These are phyloP conservation scores for Kryptolebias marmoratus DNA, from an alignment of 2,113 vertebrate species.

Conservation along the genomic window DNA sequence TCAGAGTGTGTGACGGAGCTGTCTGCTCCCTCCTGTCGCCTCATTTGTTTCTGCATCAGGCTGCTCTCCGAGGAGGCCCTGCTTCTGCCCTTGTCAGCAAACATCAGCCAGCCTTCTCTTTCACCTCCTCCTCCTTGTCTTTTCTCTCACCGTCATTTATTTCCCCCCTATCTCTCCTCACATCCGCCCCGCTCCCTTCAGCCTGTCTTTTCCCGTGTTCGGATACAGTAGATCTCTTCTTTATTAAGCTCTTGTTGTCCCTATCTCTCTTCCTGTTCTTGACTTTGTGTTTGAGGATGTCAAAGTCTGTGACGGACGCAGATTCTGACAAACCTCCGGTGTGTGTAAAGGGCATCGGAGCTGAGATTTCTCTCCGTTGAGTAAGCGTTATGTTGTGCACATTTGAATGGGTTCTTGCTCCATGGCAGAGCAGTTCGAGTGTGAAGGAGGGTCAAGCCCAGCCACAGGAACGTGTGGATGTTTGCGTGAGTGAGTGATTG, in stretches of 20 bases:
- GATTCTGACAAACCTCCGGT: conserved; percentile 7
- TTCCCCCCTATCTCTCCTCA: conserved; percentile 27
- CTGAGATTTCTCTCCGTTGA: neutral
- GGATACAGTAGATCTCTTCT: conserved; percentile 34
- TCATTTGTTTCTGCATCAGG: conserved; percentile 74
- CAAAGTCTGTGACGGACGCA: conserved; percentile 25
- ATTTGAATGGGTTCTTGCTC: conserved; percentile 37
- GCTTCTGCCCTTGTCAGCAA: conserved; percentile 73
- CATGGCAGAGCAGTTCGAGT: conserved; percentile 53
- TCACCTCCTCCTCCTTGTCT: conserved; percentile 35
- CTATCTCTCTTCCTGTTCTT: conserved; percentile 26
- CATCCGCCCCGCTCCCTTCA: conserved; percentile 26
- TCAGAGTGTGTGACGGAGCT: conserved; percentile 64
- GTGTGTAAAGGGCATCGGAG: conserved; percentile 24
- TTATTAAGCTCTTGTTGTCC: conserved; percentile 36
- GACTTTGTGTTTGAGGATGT: conserved; percentile 34
- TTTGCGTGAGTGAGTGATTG: conserved; percentile 10
- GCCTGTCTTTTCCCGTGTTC: conserved; percentile 26
- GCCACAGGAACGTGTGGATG: conserved; percentile 11
- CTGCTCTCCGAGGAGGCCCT: conserved; percentile 65
- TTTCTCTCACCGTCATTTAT: conserved; percentile 26
- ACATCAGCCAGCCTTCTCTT: conserved; percentile 55
- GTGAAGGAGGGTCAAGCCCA: conserved; percentile 69
- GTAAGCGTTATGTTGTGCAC: conserved; percentile 17
- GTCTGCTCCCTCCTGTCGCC: conserved; percentile 72